phyloP scores from a whole-genome alignment of 2,888 invertebrate genomes.

The Ellobium chinense region DNA sequence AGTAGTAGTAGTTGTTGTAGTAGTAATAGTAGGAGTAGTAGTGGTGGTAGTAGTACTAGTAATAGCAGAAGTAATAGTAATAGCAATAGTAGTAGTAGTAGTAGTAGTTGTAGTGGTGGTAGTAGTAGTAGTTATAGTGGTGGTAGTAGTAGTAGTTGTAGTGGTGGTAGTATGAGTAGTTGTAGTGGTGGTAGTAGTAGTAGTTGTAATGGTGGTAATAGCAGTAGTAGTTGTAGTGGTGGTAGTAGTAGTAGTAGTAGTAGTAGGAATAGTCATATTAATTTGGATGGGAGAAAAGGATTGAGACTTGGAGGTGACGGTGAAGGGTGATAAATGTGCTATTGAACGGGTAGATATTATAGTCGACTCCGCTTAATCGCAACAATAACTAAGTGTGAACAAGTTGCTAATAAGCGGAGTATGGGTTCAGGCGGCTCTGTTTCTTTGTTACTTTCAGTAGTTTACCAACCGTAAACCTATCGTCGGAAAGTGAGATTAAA shows the following conservation, averaged over 20 bases:
- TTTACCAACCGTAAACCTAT: no score
- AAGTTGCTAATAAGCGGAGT: no score
- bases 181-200: constrained; percentile 7
- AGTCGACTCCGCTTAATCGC: no score
- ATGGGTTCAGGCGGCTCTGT: no score
- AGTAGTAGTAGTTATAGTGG: constrained; percentile 9
- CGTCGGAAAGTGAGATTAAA: no score
- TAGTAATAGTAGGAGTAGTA: constrained; percentile 2
- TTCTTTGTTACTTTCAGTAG: no score
- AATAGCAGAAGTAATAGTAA: constrained; percentile 10
- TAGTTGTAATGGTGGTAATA: not conserved
- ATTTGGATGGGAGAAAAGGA: not conserved
- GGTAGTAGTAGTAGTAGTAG: constrained; percentile 5
- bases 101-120: constrained; percentile 10
- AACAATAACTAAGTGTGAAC: no score
- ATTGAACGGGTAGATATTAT: no score
- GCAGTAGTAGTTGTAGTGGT: not conserved
- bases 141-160: not conserved
- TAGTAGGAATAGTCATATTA: not conserved
- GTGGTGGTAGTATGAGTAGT: constrained; percentile 3
- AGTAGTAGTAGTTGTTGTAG: not conserved
- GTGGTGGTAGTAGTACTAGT: constrained; percentile 16
- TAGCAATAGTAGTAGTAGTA: constrained; percentile 8
- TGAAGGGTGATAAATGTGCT: no score
- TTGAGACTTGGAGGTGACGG: no score